Base-by-base conservation (phyloP, 2,888 invertebrate genomes). In the Prosapia bicincta region DNA sequence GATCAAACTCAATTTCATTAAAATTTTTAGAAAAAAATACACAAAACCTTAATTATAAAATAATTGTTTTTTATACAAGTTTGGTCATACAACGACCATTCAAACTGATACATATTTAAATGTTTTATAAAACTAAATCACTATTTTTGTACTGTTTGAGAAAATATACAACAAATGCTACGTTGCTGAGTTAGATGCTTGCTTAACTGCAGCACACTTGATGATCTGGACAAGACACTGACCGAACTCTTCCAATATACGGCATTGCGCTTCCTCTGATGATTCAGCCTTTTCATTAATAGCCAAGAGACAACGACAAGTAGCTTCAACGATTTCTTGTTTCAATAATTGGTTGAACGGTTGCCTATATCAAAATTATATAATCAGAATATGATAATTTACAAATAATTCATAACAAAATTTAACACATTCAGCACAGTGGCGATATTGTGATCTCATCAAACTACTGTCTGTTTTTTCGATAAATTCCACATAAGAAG, bases 181-280 rank as follows among this genome's bases (percentile, higher is more conserved):
- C 20, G 69, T 30, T 54, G 54, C 13, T 54, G 54, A 2, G 13
- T 54, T 54, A 20, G 69, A 69, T 20, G 69, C 69, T 30, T 72
- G 66, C 20, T 54, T 54, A 9, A 20, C 54, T 30, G 78, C 77
- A 66, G 81, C 80, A 69, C 80, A 80, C 6, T 81, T 91, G 82
- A 98, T 97, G 82, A 99, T 97, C 86, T 97, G 95, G 82, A 93
- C 93, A 77, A 99, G 88, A 85, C 98, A 98, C 80, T 96, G 90
- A 66, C 98, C 96, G 85, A 98, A 96, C 87, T 99, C 99, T 83
- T 97, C 94, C 79, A 99, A 90, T 80, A 99, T 92, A 83, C 92
- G 88, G 69, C 90, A 86, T 83, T 93, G 90, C 81, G 93, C 86
- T 82, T 89, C 84, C 83, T 87, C 89, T 67, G 70, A 24, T 15